Evolutionary conservation across 1,140 invertebrate genomes (phyloP).

Genomic region (Ceratitis capitata): DNA sequence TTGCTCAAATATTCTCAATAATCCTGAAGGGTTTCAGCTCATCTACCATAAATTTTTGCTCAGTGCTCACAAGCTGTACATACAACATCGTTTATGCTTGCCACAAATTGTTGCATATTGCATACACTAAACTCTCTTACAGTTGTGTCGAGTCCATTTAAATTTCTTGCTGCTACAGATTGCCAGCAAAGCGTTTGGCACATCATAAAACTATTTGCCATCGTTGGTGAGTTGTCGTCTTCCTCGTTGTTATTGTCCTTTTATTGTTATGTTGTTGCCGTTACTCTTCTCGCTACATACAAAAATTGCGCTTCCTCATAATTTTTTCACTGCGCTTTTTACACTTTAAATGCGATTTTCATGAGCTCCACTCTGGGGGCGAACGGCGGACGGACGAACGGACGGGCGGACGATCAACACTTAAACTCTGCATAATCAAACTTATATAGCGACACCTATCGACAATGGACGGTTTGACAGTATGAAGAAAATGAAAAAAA

Average conservation of each 20-base stretch:
- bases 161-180: not conserved
- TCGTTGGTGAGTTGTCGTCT: not conserved
- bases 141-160: not conserved
- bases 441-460: not conserved
- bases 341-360: slow-evolving; percentile 17
- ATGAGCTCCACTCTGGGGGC: not conserved
- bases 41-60: not conserved
- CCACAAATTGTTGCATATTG: slow-evolving; percentile 32
- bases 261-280: not conserved
- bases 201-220: slow-evolving; percentile 37
- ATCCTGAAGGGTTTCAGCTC: too few species aligned
- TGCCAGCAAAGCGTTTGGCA: slow-evolving; percentile 32
- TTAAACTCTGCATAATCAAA: too few species aligned
- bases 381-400: too few species aligned
- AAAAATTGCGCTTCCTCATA: slow-evolving; percentile 18
- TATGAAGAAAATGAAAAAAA: not conserved
- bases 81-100: not conserved
- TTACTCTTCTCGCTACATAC: not conserved
- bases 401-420: too few species aligned
- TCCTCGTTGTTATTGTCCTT: not conserved
- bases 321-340: slow-evolving; percentile 30
- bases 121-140: not conserved
- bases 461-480: not conserved
- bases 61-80: not conserved
- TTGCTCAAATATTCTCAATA: too few species aligned